These are phyloP conservation scores for Heliconius ethilla DNA, from an alignment of 2,888 invertebrate species.

Conservation along the genomic window DNA sequence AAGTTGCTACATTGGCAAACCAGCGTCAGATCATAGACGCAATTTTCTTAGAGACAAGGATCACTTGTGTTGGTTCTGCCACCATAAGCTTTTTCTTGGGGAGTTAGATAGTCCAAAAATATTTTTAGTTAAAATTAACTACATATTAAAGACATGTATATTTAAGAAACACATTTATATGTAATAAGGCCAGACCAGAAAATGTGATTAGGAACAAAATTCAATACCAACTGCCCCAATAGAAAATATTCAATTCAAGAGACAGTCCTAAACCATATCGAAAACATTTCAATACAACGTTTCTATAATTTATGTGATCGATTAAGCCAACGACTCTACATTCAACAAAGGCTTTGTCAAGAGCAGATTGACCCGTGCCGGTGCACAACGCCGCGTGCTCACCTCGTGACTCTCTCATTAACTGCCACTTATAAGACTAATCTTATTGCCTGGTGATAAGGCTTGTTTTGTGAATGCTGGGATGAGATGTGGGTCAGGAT, in stretches of 20 bases:
- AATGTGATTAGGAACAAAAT: background rate
- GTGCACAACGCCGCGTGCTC: slow-evolving; percentile 21
- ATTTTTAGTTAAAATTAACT: too few species aligned
- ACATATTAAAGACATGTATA: background rate
- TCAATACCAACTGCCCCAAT: background rate
- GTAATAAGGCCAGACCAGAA: background rate
- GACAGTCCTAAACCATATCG: background rate
- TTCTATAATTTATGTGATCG: slow-evolving; percentile 32
- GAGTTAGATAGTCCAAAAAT: too few species aligned
- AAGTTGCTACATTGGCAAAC: too few species aligned
- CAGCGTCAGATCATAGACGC: too few species aligned
- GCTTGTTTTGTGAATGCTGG: slow-evolving; percentile 34
- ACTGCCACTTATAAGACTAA: background rate
- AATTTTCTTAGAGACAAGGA: too few species aligned
- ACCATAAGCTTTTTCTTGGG: too few species aligned
- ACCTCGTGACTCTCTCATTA: slow-evolving; percentile 18
- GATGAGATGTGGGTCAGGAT: slow-evolving; percentile 63
- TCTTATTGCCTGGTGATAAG: slow-evolving; percentile 32
- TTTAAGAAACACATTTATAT: background rate
- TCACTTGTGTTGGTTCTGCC: too few species aligned
- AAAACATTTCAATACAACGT: slow-evolving; percentile 15
- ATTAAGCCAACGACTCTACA: slow-evolving; percentile 37
- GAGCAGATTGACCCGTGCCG: slow-evolving; percentile 51
- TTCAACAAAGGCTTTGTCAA: slow-evolving; percentile 50
- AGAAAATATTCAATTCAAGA: background rate